phyloP scores from a whole-genome alignment of 2,113 vertebrate genomes.

The Paracanthobrama guichenoti region DNA sequence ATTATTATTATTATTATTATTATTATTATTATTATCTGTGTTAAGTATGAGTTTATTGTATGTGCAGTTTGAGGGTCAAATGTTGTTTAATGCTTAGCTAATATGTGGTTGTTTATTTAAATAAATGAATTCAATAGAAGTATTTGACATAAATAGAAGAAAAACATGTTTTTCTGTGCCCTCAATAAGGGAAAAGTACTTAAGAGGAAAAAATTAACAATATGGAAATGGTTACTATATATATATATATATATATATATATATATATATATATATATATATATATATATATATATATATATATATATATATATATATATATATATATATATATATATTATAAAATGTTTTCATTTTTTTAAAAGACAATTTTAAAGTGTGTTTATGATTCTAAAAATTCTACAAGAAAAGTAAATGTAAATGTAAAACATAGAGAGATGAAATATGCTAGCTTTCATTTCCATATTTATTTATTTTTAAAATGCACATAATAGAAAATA shows the following conservation, averaged over 20 bases:
- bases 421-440: neutral
- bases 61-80: neutral
- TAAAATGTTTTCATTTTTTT: too few species aligned
- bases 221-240: neutral
- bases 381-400: too few species aligned
- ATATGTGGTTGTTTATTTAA: neutral
- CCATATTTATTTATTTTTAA: neutral
- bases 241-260: too few species aligned
- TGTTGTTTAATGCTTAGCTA: neutral
- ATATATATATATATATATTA: too few species aligned
- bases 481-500: neutral
- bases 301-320: too few species aligned
- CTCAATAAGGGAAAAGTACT: neutral
- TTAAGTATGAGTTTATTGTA: neutral
- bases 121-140: neutral
- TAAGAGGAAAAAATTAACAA: too few species aligned
- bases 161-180: neutral
- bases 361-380: too few species aligned
- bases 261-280: too few species aligned
- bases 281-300: too few species aligned
- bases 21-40: too few species aligned
- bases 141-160: neutral
- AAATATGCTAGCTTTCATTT: neutral
- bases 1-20: too few species aligned
- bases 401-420: neutral